Percentiles rank a stretch among this genome's conserved stretches.
phyloP scores from a whole-genome alignment of 2,113 vertebrate species.

The Indicator maculatus region DNA sequence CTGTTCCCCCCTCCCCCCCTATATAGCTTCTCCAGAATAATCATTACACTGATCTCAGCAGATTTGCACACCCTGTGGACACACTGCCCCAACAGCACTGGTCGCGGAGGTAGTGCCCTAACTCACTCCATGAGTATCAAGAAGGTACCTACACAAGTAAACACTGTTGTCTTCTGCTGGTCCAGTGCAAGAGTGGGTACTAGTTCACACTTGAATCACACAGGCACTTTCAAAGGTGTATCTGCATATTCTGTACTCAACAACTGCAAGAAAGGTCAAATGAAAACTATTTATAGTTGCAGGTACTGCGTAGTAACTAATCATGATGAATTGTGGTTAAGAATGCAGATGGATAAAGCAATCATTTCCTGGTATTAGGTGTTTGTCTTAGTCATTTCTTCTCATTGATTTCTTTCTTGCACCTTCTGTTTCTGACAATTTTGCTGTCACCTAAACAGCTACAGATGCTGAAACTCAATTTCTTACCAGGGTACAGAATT shows the following conservation, averaged over 20 bases:
- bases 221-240: not conserved
- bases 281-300: not conserved
- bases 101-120: not conserved
- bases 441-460: not conserved
- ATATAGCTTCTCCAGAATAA: not conserved
- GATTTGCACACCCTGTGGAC: not conserved
- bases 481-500: not conserved
- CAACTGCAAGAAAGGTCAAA: not conserved
- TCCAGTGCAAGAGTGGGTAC: not conserved
- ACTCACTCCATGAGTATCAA: not conserved
- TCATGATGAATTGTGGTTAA: not conserved
- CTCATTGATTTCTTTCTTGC: not conserved
- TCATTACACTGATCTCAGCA: not conserved
- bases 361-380: not conserved
- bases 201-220: not conserved
- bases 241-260: not conserved
- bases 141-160: not conserved
- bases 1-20: too few relatives aligned
- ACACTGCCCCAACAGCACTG: not conserved
- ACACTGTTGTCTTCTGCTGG: not conserved
- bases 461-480: not conserved
- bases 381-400: not conserved
- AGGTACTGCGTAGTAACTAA: not conserved
- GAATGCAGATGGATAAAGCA: not conserved
- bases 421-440: not conserved